Conservation (phyloP, 2,888 invertebrate species). For the Gymnocheta viridis region DNA sequence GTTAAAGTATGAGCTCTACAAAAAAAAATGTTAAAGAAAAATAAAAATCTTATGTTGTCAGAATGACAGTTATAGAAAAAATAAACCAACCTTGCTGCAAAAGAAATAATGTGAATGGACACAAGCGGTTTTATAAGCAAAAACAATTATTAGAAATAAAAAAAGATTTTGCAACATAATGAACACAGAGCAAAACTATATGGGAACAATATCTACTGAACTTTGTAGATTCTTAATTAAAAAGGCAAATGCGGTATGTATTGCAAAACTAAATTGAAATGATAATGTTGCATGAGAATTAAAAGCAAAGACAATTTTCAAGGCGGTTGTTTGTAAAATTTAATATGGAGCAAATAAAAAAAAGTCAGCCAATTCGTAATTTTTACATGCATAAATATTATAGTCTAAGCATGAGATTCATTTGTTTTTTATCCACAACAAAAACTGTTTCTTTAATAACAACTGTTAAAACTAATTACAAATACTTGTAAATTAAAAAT, state of each 20-base stretch:
- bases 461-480: too few relatives aligned
- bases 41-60: constrained; percentile 22
- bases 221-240: constrained; percentile 16
- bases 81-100: neutral
- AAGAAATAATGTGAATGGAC: constrained; percentile 48
- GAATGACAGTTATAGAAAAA: neutral
- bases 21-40: constrained; percentile 4
- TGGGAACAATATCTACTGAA: constrained; percentile 23
- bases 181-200: neutral
- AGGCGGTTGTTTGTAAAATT: neutral
- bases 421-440: too few relatives aligned
- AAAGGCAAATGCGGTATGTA: neutral
- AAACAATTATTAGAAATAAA: constrained; percentile 18
- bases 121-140: neutral
- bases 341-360: neutral
- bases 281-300: neutral
- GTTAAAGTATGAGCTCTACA: constrained; percentile 15
- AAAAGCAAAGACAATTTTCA: neutral
- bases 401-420: too few relatives aligned
- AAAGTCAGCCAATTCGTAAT: neutral
- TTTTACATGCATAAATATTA: too few relatives aligned
- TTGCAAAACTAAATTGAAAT: neutral
- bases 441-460: too few relatives aligned
- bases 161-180: constrained; percentile 30
- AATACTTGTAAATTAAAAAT: too few relatives aligned